A percentile compares a stretch with the other conserved stretches of the same genome.
Conservation (phyloP, 2,888 invertebrate genomes). For the Eristalis tenax region DNA sequence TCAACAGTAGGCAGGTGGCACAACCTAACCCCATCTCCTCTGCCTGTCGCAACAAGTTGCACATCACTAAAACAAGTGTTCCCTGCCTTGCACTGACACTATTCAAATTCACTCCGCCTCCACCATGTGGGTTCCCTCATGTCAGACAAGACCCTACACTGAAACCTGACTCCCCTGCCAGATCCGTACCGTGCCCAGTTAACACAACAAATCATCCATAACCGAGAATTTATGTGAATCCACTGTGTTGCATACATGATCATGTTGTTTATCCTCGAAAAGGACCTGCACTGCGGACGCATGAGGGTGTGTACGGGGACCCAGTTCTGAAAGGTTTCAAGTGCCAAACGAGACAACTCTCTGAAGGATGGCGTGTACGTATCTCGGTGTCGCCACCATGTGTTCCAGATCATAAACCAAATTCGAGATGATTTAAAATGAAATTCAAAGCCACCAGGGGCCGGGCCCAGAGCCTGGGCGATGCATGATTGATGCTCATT, state of each 20-base stretch:
- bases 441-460: not conserved
- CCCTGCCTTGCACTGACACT: constrained; percentile 23
- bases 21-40: not conserved
- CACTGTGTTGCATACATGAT: constrained; percentile 49
- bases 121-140: constrained; percentile 3
- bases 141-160: constrained; percentile 8
- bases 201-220: constrained; percentile 69
- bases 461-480: not conserved
- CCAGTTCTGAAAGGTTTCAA: constrained; percentile 44
- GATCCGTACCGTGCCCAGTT: constrained; percentile 45
- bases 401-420: constrained; percentile 49
- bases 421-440: constrained; percentile 34
- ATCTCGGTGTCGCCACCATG: constrained; percentile 40
- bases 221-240: constrained; percentile 65
- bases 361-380: constrained; percentile 45
- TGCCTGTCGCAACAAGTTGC: constrained; percentile 18
- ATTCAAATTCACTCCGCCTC: constrained; percentile 21
- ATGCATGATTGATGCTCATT: constrained; percentile 5
- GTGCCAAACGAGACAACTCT: constrained; percentile 57
- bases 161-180: constrained; percentile 45
- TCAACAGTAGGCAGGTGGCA: constrained; percentile 21
- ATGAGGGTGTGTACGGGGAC: not conserved
- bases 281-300: constrained; percentile 52
- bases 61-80: constrained; percentile 64
- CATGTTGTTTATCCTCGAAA: constrained; percentile 57